Evolutionary conservation across 2,888 invertebrate genomes (phyloP), one percentile per base, ranked within the genome.

Genomic region (Cantharis rufa): DNA sequence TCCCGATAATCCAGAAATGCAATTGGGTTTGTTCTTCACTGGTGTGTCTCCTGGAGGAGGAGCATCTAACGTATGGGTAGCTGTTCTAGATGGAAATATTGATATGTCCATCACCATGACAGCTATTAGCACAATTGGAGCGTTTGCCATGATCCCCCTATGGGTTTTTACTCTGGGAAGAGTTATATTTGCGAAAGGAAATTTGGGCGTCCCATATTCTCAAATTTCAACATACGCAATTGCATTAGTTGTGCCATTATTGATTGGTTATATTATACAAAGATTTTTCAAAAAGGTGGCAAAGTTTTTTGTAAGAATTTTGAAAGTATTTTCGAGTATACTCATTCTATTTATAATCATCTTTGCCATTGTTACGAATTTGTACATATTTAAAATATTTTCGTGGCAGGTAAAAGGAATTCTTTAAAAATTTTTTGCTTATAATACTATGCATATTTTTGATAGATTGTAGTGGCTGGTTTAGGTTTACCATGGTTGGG

Each of bases 81-180:
- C 95, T 80, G 91, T 98, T 15, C 90, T 99, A 2, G 95, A 94
- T 3, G 98, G 97, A 5, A 98, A 99, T 88, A 91, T 98, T 5
- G 95, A 97, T 87, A 90, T 99, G 62, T 98, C 98, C 0, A 93
- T 99, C 69, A 94, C 98, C 15, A 98, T 99, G 98, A 99, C 98
- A 0, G 93, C 97, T 10, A 84, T 87, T 74, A 87, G 96, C 78
- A 98, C 97, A 2, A 87, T 98, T 5, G 93, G 94, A 0, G 94
- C 98, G 0, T 95, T 98, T 84, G 95, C 94, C 63, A 93, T 96
- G 89, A 96, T 98, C 92, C 98, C 98, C 0, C 85, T 95, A 1
- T 98, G 98, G 98, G 89, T 97, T 7, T 96, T 97, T 86, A 96
- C 96, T 0, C 90, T 98, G 64, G 98, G 98, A 0, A 91, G 91